Evolutionary conservation across 2,113 vertebrate species (phyloP), one percentile per base, ranked within the genome.

Genomic region (Seriola aureovittata): DNA sequence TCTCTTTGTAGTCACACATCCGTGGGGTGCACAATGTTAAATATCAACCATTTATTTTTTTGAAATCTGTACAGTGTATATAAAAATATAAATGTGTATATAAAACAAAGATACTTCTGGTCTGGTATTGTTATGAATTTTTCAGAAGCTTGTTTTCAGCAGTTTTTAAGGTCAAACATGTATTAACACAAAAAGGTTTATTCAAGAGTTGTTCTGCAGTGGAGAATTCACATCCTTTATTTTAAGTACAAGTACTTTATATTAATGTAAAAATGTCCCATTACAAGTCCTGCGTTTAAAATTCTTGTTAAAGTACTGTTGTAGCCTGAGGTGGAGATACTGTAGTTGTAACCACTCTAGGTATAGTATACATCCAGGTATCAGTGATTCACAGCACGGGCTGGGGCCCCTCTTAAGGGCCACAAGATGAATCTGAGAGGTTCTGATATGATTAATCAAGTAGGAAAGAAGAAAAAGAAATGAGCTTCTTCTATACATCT

Each of bases 11-110:
- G 84, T 92, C 84, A 88, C 78, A 91, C 90, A 92, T 91, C 70
- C 46, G 88, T 94, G 91, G 90, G 86, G 92, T 94, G 93, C 92
- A 93, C 93, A 94, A 93, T 93, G 88, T 94, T 88, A 88, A 91
- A 95, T 94, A 89, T 94, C 86, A 80, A 89, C 85, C 82, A 83
- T 93, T 94, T 94, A 94, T 95, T 95, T 94, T 93, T 94, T 94
- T 93, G 71, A 93, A 90, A 91, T 79, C 75, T 96, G 94, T 96
- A 96, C 94, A 96, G 94, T 95, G 94, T 96, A 95, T 80, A 95
- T 94, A 95, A 54, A 85, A 85, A 94, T 93, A 94, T 94, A 95
- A 91, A 95, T 94, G 93, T 95, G 89, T 94, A 95, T 89, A 95
- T 94, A 95, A 95, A 94, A 94, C 87, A 88, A 91, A 88, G 78